Percentiles rank a stretch among this genome's conserved stretches.
Conservation (phyloP, 2,888 invertebrate species). For the Plusia festucae region DNA sequence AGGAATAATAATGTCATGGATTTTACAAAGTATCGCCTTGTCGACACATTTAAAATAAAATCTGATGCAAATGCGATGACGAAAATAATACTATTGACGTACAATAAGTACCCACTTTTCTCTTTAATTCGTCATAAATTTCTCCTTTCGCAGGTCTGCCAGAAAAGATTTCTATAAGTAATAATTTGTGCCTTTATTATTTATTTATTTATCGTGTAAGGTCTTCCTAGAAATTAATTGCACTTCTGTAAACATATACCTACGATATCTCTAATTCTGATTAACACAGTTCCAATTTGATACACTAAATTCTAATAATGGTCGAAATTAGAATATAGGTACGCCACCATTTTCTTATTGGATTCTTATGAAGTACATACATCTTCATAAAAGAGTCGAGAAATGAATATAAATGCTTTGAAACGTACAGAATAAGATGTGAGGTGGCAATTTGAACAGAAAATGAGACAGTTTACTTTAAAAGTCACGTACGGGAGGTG, state of each 20-base stretch:
- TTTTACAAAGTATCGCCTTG: too few species aligned
- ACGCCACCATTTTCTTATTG: slow-evolving; percentile 74
- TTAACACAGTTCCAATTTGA: slow-evolving; percentile 19
- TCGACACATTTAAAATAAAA: too few species aligned
- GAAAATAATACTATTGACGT: too few species aligned
- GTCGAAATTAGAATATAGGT: slow-evolving; percentile 53
- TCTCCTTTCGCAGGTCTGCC: too few species aligned
- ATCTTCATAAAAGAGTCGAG: slow-evolving; percentile 78
- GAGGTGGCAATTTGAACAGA: slow-evolving; percentile 81
- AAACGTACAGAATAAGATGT: slow-evolving; percentile 81
- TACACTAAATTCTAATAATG: slow-evolving; percentile 60
- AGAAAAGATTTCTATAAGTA: too few species aligned
- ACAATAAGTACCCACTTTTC: too few species aligned
- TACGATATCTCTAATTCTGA: slow-evolving; percentile 13
- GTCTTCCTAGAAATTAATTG: background rate
- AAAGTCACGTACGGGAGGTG: slow-evolving; percentile 80
- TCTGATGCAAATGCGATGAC: too few species aligned
- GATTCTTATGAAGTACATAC: slow-evolving; percentile 72
- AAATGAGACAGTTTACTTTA: slow-evolving; percentile 83
- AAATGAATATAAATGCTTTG: slow-evolving; percentile 85
- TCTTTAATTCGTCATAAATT: too few species aligned
- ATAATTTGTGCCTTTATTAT: too few species aligned
- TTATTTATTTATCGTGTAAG: too few species aligned
- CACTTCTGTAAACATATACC: background rate
- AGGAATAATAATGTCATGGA: too few species aligned